Conservation (phyloP, 2,113 vertebrate genomes). For the Triplophysa dalaica region DNA sequence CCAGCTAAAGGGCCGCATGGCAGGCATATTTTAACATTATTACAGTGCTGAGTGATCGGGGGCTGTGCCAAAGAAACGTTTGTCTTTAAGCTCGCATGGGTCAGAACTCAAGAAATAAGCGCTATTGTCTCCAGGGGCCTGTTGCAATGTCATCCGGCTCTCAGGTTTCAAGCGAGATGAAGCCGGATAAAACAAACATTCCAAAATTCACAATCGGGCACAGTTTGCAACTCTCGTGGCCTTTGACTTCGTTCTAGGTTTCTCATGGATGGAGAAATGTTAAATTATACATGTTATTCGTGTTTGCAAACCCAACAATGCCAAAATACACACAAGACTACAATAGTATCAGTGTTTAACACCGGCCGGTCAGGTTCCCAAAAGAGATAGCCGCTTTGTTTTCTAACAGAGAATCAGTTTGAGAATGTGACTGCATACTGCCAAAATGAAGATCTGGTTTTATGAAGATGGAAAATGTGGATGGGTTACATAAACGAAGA, state of each 20-base stretch:
- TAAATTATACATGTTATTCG: conserved; percentile 43
- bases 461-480: neutral
- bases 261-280: conserved; percentile 37
- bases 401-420: conserved; percentile 5
- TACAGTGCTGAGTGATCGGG: conserved; percentile 34
- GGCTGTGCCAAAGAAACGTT: conserved; percentile 15
- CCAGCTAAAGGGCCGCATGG: neutral
- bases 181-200: conserved; percentile 45
- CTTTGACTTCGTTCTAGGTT: conserved; percentile 45
- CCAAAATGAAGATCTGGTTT: neutral
- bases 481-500: neutral
- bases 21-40: conserved; percentile 32
- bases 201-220: conserved; percentile 46
- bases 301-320: conserved; percentile 28
- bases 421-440: neutral
- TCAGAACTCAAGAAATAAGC: neutral
- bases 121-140: conserved; percentile 31
- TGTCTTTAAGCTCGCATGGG: conserved; percentile 23
- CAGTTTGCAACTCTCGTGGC: conserved; percentile 40
- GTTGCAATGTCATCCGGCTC: conserved; percentile 34
- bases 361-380: conserved; percentile 29
- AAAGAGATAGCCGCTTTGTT: conserved; percentile 4
- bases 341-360: conserved; percentile 41
- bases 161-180: conserved; percentile 25
- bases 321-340: conserved; percentile 47